Evolutionary conservation across 2,888 invertebrate genomes (phyloP), one percentile per base, ranked within the genome.

Genomic region (Lochmaea capreae): DNA sequence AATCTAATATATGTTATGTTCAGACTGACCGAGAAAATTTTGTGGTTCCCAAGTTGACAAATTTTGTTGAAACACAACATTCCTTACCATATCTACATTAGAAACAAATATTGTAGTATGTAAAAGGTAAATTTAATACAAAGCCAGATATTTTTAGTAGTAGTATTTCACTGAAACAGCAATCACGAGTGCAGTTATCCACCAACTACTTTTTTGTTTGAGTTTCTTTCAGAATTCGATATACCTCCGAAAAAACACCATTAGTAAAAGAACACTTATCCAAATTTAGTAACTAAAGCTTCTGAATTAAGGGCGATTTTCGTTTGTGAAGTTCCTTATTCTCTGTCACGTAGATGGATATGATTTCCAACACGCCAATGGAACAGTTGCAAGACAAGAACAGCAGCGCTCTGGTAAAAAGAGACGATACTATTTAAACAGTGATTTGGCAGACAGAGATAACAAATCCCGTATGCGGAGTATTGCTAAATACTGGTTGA

Each of bases 181-280:
- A 65, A n/a, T 26, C 52, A 42, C 39, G 16, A 52, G 68, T 68
- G 68, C 68, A 68, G 61, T 68, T 59, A 22, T 63, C 65, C 70
- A n/a, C 39, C 65, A 58, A 39, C 70, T 4, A 14, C 57, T 65
- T 71, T 71, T 70, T 71, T 68, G 72, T 69, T 49, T 66, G 57
- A 65, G 71, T 74, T 75, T 75, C 77, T 74, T 74, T 75, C 67
- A 61, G 70, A 75, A 73, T 72, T 74, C 70, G 67, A 77, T 71
- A 71, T 71, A 67, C 74, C 65, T 43, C 46, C 58, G 68, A 71
- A 69, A 75, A 74, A 69, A 66, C 69, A n/a, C 67, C 70, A 59
- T 67, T 73, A 58, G 62, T 65, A 65, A 73, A 74, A 71, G 52
- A 46, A 22, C 16, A 39, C 43, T 39, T 5, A 16, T 18, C 33